Conservation (phyloP, 2,797 vertebrate species). For the Takifugu ocellatus region DNA sequence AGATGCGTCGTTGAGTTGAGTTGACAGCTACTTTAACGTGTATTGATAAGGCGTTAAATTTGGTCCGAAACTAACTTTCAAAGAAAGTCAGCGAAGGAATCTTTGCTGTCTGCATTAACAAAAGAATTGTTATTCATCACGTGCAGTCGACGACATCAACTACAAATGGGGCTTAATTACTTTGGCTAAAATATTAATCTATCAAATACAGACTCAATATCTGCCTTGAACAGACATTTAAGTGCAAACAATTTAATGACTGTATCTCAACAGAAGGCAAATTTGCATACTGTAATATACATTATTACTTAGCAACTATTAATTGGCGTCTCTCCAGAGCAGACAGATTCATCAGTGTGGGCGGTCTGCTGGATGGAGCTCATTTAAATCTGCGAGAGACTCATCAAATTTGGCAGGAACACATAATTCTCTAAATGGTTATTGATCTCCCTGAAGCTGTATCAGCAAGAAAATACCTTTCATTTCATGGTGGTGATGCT, state of each 20-base stretch:
- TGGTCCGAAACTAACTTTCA: not conserved
- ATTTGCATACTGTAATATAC: slow-evolving; percentile 56
- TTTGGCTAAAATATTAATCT: slow-evolving; percentile 50
- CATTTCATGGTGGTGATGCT: slow-evolving; percentile 25
- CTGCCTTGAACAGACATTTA: slow-evolving; percentile 46
- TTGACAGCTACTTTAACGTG: not conserved
- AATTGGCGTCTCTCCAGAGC: slow-evolving; percentile 45
- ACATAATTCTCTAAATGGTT: slow-evolving; percentile 64
- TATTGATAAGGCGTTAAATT: slow-evolving; percentile 3
- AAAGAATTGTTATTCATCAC: slow-evolving; percentile 22
- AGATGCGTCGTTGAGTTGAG: not conserved
- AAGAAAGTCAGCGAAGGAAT: not conserved
- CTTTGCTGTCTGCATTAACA: slow-evolving; percentile 6
- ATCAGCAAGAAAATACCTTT: slow-evolving; percentile 59
- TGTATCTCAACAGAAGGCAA: slow-evolving; percentile 35
- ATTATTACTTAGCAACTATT: slow-evolving; percentile 63
- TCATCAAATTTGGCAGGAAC: slow-evolving; percentile 61
- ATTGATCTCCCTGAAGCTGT: slow-evolving; percentile 53
- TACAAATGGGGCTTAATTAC: slow-evolving; percentile 41
- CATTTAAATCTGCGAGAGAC: slow-evolving; percentile 38
- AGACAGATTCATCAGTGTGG: slow-evolving; percentile 19
- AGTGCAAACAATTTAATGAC: slow-evolving; percentile 46
- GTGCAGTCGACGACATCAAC: slow-evolving; percentile 29
- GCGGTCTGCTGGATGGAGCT: slow-evolving; percentile 16
- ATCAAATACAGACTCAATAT: slow-evolving; percentile 39